Evolutionary conservation across 2,113 vertebrate species (phyloP).

Genomic region (Entelurus aequoreus): DNA sequence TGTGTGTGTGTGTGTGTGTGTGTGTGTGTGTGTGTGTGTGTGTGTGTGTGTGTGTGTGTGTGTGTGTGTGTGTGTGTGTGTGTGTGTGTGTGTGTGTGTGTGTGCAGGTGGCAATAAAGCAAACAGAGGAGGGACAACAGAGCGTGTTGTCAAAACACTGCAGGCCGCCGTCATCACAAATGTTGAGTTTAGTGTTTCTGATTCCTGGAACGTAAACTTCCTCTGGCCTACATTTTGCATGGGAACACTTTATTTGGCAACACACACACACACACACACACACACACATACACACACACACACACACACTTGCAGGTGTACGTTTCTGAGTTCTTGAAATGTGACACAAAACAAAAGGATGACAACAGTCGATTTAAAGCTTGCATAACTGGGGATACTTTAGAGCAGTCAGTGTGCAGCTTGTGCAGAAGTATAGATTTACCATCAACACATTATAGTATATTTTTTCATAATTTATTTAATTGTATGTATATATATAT

Average conservation of each 20-base stretch:
- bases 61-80: conserved; percentile 3
- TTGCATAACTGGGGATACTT: too few relatives aligned
- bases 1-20: neutral
- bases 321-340: too few relatives aligned
- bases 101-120: conserved; percentile 70
- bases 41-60: neutral
- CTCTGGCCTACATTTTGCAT: conserved; percentile 8
- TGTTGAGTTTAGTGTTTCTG: conserved; percentile 1
- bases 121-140: conserved; percentile 75
- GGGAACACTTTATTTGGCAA: neutral
- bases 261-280: neutral
- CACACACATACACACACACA: neutral
- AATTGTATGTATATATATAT: too few relatives aligned
- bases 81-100: neutral
- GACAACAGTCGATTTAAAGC: neutral
- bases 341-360: too few relatives aligned
- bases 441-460: too few relatives aligned
- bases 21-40: neutral
- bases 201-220: conserved; percentile 9
- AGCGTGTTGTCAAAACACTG: conserved; percentile 74
- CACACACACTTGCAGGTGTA: neutral
- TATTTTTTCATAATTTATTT: too few relatives aligned
- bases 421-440: too few relatives aligned
- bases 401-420: too few relatives aligned
- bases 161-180: neutral